phyloP scores from a whole-genome alignment of 1,140 invertebrate genomes.

The Sinella curviseta region DNA sequence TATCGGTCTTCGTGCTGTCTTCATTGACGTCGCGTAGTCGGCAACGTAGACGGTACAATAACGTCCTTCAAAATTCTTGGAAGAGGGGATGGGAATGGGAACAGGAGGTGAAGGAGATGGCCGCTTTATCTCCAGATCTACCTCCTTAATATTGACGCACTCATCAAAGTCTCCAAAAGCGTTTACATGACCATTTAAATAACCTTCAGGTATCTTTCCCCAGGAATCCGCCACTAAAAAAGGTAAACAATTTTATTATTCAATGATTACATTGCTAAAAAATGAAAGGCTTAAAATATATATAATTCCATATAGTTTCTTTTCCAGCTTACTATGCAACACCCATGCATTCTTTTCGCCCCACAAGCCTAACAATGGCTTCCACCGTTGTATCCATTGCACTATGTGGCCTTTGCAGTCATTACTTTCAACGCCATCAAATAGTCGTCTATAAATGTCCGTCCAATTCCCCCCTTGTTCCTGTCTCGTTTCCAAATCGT shows the following conservation, averaged over 20 bases:
- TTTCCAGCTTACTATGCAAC: background rate
- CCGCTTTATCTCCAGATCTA: background rate
- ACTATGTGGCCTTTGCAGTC: background rate
- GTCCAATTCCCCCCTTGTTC: background rate
- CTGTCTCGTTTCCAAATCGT: background rate
- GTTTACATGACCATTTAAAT: slow-evolving; percentile 30
- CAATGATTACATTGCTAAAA: background rate
- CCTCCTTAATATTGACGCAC: slow-evolving; percentile 24
- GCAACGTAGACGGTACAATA: background rate
- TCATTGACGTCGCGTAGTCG: background rate
- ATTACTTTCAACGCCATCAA: background rate
- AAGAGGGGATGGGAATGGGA: no score
- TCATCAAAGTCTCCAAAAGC: slow-evolving; percentile 39
- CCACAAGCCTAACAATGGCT: background rate
- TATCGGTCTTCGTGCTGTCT: background rate
- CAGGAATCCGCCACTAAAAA: slow-evolving; percentile 35
- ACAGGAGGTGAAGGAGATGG: background rate
- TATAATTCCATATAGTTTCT: background rate
- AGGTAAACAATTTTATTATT: background rate
- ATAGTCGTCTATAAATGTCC: background rate
- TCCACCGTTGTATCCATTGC: background rate
- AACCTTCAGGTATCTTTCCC: slow-evolving; percentile 37
- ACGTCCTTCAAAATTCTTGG: slow-evolving; percentile 10
- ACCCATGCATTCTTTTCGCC: background rate
- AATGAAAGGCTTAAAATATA: background rate